Conservation (phyloP, 2,888 invertebrate genomes). For the Rutpela maculata region DNA sequence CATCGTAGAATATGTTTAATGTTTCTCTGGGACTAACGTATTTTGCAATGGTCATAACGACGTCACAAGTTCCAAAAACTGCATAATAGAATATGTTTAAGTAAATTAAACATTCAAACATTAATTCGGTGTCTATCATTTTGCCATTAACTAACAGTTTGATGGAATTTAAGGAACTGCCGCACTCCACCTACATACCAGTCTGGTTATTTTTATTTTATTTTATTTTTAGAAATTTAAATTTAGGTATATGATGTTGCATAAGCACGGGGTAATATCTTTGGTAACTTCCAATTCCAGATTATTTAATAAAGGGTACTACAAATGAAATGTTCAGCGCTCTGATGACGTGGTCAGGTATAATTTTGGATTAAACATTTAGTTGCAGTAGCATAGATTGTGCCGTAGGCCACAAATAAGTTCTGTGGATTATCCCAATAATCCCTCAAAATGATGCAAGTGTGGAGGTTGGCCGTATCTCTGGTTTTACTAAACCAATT, state of each 20-base stretch:
- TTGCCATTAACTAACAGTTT: conserved; percentile 3
- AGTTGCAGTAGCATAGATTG: too few relatives aligned
- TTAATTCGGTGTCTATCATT: conserved; percentile 59
- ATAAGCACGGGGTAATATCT: neutral
- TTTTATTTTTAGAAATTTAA: conserved; percentile 27
- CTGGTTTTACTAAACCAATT: too few relatives aligned
- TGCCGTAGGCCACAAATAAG: too few relatives aligned
- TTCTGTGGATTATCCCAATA: too few relatives aligned
- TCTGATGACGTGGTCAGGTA: too few relatives aligned
- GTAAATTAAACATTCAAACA: conserved; percentile 65
- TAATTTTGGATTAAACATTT: too few relatives aligned
- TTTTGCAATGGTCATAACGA: conserved; percentile 60
- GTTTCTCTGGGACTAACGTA: conserved; percentile 57
- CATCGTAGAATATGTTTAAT: conserved; percentile 49
- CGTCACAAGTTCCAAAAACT: conserved; percentile 61
- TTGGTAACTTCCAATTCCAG: neutral
- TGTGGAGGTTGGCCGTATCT: too few relatives aligned
- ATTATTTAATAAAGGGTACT: neutral
- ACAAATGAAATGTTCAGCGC: too few relatives aligned
- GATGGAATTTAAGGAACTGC: conserved; percentile 25
- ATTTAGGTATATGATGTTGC: conserved; percentile 16
- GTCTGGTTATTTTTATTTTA: conserved; percentile 42
- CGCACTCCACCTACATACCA: conserved; percentile 21
- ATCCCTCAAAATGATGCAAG: too few relatives aligned
- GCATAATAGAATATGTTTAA: conserved; percentile 62